Evolutionary conservation across 2,888 invertebrate genomes (phyloP).

Genomic region (Autographa gamma): DNA sequence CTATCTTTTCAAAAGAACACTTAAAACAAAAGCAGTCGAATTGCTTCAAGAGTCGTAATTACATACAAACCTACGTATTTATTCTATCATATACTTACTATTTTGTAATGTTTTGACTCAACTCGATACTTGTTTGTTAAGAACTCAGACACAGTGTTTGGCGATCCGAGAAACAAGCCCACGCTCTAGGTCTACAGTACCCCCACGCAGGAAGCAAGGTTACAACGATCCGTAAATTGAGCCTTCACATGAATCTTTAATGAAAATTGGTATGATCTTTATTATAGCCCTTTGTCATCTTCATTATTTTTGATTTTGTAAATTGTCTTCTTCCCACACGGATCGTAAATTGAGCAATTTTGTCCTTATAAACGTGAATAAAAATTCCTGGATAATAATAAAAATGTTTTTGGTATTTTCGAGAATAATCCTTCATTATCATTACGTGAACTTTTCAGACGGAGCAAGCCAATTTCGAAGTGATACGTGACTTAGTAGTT

Average conservation of each 20-base stretch:
- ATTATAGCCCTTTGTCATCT: neutral
- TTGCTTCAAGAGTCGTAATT: too few species aligned
- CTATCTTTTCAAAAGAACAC: too few species aligned
- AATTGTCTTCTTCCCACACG: neutral
- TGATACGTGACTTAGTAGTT: neutral
- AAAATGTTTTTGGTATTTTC: neutral
- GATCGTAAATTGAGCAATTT: slow-evolving; percentile 1
- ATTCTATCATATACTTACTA: too few species aligned
- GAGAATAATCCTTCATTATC: slow-evolving; percentile 4
- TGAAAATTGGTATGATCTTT: neutral
- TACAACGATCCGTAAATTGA: neutral
- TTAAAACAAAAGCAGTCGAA: too few species aligned
- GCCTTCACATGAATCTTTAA: neutral
- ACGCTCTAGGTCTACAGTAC: neutral
- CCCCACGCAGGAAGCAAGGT: neutral
- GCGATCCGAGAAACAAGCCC: neutral
- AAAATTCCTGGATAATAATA: neutral
- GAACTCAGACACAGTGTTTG: slow-evolving; percentile 6
- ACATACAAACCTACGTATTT: too few species aligned
- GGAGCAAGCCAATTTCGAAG: slow-evolving; percentile 2
- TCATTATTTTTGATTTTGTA: neutral
- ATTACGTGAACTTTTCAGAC: neutral
- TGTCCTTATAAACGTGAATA: neutral
- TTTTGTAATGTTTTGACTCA: neutral
- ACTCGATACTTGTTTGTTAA: neutral